These are phyloP conservation scores for Piprites chloris DNA, from an alignment of 2,113 vertebrate genomes.

Conservation along the genomic window DNA sequence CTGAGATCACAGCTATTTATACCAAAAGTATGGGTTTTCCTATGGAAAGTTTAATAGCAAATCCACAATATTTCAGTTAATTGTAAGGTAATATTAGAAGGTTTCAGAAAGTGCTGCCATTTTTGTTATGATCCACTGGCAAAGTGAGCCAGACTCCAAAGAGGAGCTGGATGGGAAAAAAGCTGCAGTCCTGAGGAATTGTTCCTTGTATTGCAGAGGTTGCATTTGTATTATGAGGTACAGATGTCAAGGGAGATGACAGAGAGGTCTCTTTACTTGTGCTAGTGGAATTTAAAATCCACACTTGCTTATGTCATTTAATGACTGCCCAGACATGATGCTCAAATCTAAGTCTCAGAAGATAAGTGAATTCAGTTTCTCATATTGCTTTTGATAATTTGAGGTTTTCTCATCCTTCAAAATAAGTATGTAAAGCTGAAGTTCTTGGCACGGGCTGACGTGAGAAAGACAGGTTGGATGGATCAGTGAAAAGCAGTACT, in stretches of 20 bases:
- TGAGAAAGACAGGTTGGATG: not conserved
- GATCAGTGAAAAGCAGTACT: not conserved
- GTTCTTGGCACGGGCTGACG: not conserved
- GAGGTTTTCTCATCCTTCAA: not conserved
- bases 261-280: not conserved
- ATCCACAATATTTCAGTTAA: not conserved
- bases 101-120: not conserved
- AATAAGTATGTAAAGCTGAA: not conserved
- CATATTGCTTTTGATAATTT: not conserved
- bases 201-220: not conserved
- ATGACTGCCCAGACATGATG: not conserved
- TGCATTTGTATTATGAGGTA: not conserved
- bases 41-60: not conserved
- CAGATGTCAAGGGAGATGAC: not conserved
- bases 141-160: not conserved
- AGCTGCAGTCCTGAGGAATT: fast-evolving
- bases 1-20: not conserved
- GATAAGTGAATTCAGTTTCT: not conserved
- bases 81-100: not conserved
- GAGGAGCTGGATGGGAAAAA: not conserved
- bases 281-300: not conserved
- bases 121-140: not conserved
- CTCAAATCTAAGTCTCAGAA: not conserved
- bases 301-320: fast-evolving
- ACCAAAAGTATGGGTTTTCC: not conserved